Conservation (phyloP, 2,113 vertebrate species). For the Rhinolophus sinicus region DNA sequence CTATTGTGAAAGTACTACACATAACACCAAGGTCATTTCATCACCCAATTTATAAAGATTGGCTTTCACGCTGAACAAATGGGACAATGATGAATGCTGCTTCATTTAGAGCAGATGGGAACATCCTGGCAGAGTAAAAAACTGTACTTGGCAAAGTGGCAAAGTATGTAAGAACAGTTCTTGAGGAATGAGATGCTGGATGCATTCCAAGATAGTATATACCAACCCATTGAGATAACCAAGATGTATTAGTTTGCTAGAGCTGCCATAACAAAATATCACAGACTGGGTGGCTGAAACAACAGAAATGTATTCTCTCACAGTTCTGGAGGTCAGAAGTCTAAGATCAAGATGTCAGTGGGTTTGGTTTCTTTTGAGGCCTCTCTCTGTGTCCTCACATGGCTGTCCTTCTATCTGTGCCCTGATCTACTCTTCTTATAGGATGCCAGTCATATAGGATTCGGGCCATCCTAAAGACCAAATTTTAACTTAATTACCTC, state of each 20-base stretch:
- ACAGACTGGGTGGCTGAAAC: background rate
- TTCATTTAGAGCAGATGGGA: conserved; percentile 71
- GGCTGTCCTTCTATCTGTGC: background rate
- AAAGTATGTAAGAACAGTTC: conserved; percentile 52
- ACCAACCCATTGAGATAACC: conserved; percentile 35
- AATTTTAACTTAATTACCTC: background rate
- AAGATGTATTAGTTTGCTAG: conserved; percentile 26
- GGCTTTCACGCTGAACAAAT: conserved; percentile 41
- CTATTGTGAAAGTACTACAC: background rate
- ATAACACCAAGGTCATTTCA: conserved; percentile 61
- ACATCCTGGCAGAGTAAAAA: conserved; percentile 66
- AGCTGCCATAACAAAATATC: background rate
- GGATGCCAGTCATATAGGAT: background rate
- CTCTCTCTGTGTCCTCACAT: background rate
- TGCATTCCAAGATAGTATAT: background rate
- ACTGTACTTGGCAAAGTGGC: conserved; percentile 63
- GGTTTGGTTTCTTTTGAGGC: background rate
- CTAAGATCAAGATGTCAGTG: background rate
- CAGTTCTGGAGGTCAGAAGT: background rate
- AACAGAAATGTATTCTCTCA: conserved; percentile 14
- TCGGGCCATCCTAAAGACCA: background rate
- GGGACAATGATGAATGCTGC: conserved; percentile 59
- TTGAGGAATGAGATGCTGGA: conserved; percentile 53
- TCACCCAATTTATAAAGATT: conserved; percentile 43
- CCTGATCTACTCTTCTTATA: background rate